A percentile compares a stretch with the other conserved stretches of the same genome.
Evolutionary conservation across 2,888 invertebrate genomes (phyloP).

Genomic region (Eristalis pertinax): DNA sequence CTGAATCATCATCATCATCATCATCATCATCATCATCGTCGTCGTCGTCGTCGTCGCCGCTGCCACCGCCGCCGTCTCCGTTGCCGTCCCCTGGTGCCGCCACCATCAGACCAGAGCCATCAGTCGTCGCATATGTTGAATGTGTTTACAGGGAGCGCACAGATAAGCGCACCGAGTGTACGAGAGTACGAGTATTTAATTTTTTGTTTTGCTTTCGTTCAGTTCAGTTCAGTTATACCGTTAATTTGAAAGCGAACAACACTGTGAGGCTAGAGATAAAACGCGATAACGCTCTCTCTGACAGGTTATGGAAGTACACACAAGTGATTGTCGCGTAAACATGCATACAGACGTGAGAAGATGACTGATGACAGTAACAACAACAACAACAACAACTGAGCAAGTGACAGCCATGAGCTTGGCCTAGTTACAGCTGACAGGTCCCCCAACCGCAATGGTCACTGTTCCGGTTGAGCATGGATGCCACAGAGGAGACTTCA

Average conservation of each 20-base stretch:
- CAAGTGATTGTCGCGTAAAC: neutral
- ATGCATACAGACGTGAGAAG: conserved; percentile 2
- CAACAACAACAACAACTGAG: neutral
- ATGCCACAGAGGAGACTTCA: neutral
- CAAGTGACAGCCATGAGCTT: neutral
- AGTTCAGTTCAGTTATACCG: conserved; percentile 48
- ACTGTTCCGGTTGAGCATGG: neutral
- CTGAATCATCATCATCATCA: conserved; percentile 52
- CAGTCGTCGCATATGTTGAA: conserved; percentile 6
- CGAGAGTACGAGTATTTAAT: conserved; percentile 23
- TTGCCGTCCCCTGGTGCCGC: neutral
- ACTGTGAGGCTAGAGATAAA: conserved; percentile 55
- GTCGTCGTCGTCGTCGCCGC: conserved; percentile 1
- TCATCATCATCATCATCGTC: conserved; percentile 21
- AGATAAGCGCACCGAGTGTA: conserved; percentile 48
- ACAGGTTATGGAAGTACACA: conserved; percentile 38
- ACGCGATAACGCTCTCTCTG: conserved; percentile 23
- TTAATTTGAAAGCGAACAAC: conserved; percentile 62
- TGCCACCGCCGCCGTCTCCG: neutral
- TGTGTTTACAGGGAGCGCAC: conserved; percentile 7
- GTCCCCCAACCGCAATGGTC: neutral
- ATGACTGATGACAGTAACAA: conserved; percentile 17
- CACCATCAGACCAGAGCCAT: neutral
- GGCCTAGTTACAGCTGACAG: neutral
- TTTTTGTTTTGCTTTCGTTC: conserved; percentile 1